Evolutionary conservation across 1,140 invertebrate species (phyloP).

Genomic region (Holotrichia oblita): DNA sequence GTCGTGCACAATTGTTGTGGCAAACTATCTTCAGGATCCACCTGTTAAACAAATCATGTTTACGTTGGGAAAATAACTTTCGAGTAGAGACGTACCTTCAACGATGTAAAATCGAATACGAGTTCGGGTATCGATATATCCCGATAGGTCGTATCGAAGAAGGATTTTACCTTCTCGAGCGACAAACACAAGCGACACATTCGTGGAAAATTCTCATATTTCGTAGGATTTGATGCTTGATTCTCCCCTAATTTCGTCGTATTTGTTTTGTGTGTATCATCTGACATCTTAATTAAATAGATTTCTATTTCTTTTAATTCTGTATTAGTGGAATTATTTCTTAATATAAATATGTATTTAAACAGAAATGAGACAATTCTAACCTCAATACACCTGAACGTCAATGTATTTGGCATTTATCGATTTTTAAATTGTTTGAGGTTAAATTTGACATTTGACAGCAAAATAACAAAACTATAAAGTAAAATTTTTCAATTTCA

Average conservation of each 20-base stretch:
- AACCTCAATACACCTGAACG: not conserved
- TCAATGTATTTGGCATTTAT: not conserved
- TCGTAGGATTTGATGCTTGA: not conserved
- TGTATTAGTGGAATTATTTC: too few species aligned
- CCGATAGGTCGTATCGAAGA: conserved; percentile 41
- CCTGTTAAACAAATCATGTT: conserved; percentile 38
- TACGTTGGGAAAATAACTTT: not conserved
- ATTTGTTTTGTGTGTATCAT: too few species aligned
- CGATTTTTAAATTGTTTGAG: too few species aligned
- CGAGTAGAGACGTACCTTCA: not conserved
- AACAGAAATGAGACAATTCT: not conserved
- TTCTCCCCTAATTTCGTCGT: not conserved
- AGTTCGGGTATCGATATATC: conserved; percentile 39
- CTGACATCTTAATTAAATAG: too few species aligned
- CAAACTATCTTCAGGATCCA: conserved; percentile 43
- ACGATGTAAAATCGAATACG: conserved; percentile 39
- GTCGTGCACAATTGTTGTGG: conserved; percentile 49
- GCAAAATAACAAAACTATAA: not conserved
- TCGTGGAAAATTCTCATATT: not conserved
- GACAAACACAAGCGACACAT: conserved; percentile 50
- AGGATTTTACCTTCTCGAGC: conserved; percentile 40
- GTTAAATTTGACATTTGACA: not conserved
- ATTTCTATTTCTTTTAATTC: too few species aligned
- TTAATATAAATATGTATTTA: too few species aligned
- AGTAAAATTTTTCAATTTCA: too few species aligned